These are phyloP conservation scores for Caenorhabditis japonica DNA, from an alignment of 2,888 invertebrate species.

Conservation along the genomic window DNA sequence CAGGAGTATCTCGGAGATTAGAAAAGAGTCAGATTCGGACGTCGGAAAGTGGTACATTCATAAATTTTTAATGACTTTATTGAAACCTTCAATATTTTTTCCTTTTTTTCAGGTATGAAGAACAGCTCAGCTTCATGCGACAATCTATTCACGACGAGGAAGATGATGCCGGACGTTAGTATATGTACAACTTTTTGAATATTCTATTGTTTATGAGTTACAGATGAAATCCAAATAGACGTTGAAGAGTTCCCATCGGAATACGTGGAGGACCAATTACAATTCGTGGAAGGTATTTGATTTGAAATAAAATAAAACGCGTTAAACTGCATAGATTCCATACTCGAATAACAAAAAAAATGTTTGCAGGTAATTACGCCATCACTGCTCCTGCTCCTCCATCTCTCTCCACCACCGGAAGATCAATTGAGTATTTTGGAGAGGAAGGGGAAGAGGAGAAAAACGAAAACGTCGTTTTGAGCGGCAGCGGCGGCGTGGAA, in stretches of 20 bases:
- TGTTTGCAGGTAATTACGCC: slow-evolving; percentile 32
- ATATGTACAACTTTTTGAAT: neutral
- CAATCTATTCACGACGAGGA: slow-evolving; percentile 65
- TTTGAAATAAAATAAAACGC: neutral
- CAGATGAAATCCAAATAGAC: slow-evolving; percentile 35
- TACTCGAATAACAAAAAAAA: slow-evolving; percentile 11
- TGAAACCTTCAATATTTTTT: no score
- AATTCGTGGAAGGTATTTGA: slow-evolving; percentile 41
- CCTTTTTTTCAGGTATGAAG: slow-evolving; percentile 59
- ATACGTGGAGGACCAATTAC: slow-evolving; percentile 46
- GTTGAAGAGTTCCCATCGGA: slow-evolving; percentile 37
- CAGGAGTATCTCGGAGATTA: slow-evolving; percentile 46
- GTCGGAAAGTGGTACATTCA: slow-evolving; percentile 35
- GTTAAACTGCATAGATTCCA: slow-evolving; percentile 23
- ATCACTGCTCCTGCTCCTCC: slow-evolving; percentile 6
- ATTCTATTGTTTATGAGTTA: neutral
- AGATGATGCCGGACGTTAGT: slow-evolving; percentile 36
- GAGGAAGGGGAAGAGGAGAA: slow-evolving; percentile 18
- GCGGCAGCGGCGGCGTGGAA: slow-evolving; percentile 12
- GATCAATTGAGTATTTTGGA: slow-evolving; percentile 42
- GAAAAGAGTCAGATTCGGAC: slow-evolving; percentile 39
- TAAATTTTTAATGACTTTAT: no score
- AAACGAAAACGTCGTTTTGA: slow-evolving; percentile 22
- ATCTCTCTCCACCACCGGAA: slow-evolving; percentile 25
- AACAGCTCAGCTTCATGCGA: slow-evolving; percentile 66